Conservation (phyloP, 2,113 vertebrate species). For the Pipa parva region DNA sequence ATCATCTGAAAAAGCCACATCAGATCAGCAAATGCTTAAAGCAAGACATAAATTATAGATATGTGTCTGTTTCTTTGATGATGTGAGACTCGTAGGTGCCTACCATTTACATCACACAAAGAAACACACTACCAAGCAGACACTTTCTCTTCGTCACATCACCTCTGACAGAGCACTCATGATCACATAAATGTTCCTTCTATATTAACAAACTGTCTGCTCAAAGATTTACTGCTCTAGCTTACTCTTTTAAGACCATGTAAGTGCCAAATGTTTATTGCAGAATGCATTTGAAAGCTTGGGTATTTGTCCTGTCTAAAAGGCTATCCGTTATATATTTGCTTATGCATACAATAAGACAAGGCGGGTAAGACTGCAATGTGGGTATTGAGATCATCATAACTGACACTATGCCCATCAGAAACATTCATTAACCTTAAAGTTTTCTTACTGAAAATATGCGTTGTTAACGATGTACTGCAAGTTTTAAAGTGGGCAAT, state of each 20-base stretch:
- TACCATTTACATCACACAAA: constrained; percentile 66
- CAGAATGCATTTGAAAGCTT: constrained; percentile 5
- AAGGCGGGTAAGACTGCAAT: too few species aligned
- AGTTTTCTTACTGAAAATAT: too few species aligned
- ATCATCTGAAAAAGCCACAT: constrained; percentile 76
- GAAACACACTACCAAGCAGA: constrained; percentile 65
- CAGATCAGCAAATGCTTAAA: constrained; percentile 71
- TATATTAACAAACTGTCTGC: constrained; percentile 69
- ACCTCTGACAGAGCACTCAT: constrained; percentile 82
- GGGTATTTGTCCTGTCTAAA: not conserved
- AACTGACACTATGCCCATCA: too few species aligned
- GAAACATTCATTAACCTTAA: too few species aligned
- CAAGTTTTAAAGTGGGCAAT: too few species aligned
- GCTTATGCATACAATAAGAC: not conserved
- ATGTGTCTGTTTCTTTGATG: constrained; percentile 74
- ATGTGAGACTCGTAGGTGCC: constrained; percentile 67
- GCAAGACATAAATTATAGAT: constrained; percentile 86
- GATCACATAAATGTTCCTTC: constrained; percentile 74
- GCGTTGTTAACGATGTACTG: too few species aligned
- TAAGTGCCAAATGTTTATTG: constrained; percentile 32
- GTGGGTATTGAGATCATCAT: too few species aligned
- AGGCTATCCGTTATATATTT: not conserved
- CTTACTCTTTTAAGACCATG: constrained; percentile 13
- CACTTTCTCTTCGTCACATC: constrained; percentile 81
- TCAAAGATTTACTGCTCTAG: constrained; percentile 47